phyloP scores from a whole-genome alignment of 2,113 vertebrate species.

The Mormoops blainvillei region DNA sequence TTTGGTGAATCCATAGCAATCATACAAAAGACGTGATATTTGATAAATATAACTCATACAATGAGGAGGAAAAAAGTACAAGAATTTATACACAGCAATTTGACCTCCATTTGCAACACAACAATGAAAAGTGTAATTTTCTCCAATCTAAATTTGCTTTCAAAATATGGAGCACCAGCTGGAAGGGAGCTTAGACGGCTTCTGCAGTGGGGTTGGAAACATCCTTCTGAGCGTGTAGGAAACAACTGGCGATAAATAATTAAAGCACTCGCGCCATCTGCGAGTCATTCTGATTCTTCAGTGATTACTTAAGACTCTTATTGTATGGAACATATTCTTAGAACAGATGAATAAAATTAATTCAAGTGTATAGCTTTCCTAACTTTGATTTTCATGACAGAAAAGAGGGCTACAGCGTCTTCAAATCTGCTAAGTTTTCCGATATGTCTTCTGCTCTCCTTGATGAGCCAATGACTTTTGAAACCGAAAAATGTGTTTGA shows the following conservation, averaged over 20 bases:
- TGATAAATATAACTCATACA: constrained; percentile 54
- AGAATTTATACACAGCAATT: constrained; percentile 54
- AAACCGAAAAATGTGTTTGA: not conserved
- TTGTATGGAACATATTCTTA: constrained; percentile 45
- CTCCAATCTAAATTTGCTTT: constrained; percentile 53
- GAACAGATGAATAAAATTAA: constrained; percentile 50
- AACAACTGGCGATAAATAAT: constrained; percentile 60
- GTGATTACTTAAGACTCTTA: constrained; percentile 55
- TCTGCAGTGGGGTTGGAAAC: not conserved
- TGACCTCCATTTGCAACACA: not conserved
- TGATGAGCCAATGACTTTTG: not conserved
- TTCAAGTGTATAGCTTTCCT: constrained; percentile 18
- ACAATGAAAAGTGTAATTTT: constrained; percentile 43
- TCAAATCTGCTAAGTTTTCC: constrained; percentile 16
- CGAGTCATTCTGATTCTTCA: constrained; percentile 44
- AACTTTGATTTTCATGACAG: constrained; percentile 12
- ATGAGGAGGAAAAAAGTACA: constrained; percentile 20
- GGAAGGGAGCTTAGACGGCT: constrained; percentile 47
- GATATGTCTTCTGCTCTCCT: not conserved
- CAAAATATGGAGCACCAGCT: constrained; percentile 62
- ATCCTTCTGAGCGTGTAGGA: constrained; percentile 28
- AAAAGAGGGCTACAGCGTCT: not conserved
- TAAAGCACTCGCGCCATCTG: constrained; percentile 64
- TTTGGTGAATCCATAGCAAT: constrained; percentile 14
- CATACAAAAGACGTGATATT: constrained; percentile 26